phyloP scores from a whole-genome alignment of 1,140 invertebrate species.

The Papilio polytes region DNA sequence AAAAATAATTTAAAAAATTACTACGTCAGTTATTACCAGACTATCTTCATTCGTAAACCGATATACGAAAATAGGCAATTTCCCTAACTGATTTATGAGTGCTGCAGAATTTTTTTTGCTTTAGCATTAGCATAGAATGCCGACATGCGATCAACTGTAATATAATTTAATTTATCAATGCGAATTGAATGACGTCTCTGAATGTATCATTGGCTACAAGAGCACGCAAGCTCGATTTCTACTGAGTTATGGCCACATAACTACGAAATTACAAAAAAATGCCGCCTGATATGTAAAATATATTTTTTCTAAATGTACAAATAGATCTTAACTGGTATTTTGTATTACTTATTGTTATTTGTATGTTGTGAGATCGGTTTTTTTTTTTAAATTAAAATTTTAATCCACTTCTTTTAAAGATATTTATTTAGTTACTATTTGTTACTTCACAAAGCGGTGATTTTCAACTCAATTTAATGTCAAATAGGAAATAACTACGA shows the following conservation, averaged over 20 bases:
- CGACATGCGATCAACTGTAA: constrained; percentile 37
- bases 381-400: too few species aligned
- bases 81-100: constrained; percentile 4
- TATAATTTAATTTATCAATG: constrained; percentile 40
- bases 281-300: neutral
- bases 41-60: neutral
- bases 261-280: constrained; percentile 10
- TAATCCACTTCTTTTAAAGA: too few species aligned
- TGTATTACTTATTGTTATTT: too few species aligned
- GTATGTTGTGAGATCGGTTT: too few species aligned
- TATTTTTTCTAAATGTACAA: neutral
- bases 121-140: constrained; percentile 15
- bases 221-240: constrained; percentile 29
- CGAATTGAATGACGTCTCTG: constrained; percentile 37
- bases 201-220: constrained; percentile 35
- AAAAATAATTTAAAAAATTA: too few species aligned
- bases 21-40: too few species aligned
- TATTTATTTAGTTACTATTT: too few species aligned
- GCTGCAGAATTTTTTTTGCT: constrained; percentile 13
- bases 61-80: neutral
- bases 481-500: too few species aligned
- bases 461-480: too few species aligned
- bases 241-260: constrained; percentile 18
- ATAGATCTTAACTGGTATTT: too few species aligned
- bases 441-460: too few species aligned